These are phyloP conservation scores for Pelodiscus sinensis DNA, from an alignment of 2,113 vertebrate species.

Conservation along the genomic window DNA sequence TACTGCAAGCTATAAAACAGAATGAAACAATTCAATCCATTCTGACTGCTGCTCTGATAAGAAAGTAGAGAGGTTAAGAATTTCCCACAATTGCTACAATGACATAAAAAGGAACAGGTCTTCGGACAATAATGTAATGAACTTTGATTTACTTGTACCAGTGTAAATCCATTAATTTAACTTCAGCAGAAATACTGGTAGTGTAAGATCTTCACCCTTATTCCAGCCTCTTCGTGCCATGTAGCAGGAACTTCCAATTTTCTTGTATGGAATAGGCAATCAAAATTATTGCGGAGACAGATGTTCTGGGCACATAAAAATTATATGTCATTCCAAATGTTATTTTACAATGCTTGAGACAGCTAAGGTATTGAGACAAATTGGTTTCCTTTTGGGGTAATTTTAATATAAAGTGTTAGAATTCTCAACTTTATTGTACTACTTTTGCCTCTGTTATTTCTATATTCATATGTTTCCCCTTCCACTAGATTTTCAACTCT, in stretches of 20 bases:
- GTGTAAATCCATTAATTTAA: conserved; percentile 13
- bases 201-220: background rate
- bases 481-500: background rate
- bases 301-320: background rate
- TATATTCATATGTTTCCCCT: background rate
- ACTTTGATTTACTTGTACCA: background rate
- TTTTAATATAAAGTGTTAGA: background rate
- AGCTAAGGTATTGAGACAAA: background rate
- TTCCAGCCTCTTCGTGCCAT: background rate
- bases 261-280: background rate
- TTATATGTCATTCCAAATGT: background rate
- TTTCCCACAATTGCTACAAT: conserved; percentile 21
- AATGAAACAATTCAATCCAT: background rate
- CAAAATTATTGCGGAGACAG: background rate
- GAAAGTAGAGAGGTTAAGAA: conserved; percentile 1
- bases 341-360: background rate
- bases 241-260: background rate
- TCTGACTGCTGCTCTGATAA: background rate
- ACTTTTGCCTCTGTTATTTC: background rate
- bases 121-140: background rate
- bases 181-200: background rate
- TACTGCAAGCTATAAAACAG: conserved; percentile 15
- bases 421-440: background rate
- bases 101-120: background rate
- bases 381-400: background rate